Evolutionary conservation across 2,888 invertebrate genomes (phyloP).

Genomic region (Melieria omissa): DNA sequence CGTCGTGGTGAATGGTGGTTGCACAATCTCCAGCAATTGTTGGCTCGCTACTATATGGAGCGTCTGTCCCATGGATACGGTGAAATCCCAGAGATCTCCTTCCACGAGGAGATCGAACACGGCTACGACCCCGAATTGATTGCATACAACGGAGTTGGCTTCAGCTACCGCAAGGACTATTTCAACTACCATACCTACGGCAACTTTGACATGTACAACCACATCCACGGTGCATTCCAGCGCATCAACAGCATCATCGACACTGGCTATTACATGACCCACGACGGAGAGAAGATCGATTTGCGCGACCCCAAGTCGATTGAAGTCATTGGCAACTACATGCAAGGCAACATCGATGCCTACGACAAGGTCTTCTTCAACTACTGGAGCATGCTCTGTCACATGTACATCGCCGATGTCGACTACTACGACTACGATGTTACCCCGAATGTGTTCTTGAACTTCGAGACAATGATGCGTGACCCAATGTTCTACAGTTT

Average conservation of each 20-base stretch:
- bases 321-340: constrained; percentile 70
- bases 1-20: constrained; percentile 74
- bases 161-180: constrained; percentile 72
- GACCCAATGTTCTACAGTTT: constrained; percentile 79
- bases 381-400: constrained; percentile 48
- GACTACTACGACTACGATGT: constrained; percentile 49
- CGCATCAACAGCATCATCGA: constrained; percentile 68
- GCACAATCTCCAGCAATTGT: constrained; percentile 74
- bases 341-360: constrained; percentile 68
- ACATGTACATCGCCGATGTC: constrained; percentile 46
- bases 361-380: constrained; percentile 50
- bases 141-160: constrained; percentile 73
- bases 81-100: constrained; percentile 71
- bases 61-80: constrained; percentile 76
- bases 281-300: constrained; percentile 50
- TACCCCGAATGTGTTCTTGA: constrained; percentile 73
- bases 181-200: constrained; percentile 67
- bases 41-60: constrained; percentile 80
- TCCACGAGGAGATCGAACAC: constrained; percentile 68
- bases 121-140: constrained; percentile 74
- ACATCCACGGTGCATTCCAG: constrained; percentile 54
- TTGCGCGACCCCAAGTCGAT: constrained; percentile 65
- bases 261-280: constrained; percentile 62
- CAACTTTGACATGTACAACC: constrained; percentile 51
- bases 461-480: constrained; percentile 74